Evolutionary conservation across 2,888 invertebrate genomes (phyloP).

Genomic region (Eupithecia vulgata): DNA sequence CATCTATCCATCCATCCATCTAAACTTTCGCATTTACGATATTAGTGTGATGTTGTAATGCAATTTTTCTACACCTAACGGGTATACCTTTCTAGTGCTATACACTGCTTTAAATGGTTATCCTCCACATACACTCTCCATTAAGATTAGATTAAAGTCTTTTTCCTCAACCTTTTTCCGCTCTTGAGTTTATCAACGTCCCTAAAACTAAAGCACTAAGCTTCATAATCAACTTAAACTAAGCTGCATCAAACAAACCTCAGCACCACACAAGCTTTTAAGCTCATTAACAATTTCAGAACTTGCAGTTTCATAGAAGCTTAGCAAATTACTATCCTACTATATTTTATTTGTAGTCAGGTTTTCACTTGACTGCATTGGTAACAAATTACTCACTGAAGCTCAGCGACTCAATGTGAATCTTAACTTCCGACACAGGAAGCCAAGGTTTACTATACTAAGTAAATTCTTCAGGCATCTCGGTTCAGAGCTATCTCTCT

Average conservation of each 20-base stretch:
- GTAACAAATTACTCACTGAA: neutral
- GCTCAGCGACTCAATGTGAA: neutral
- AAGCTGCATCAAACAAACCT: conserved; percentile 20
- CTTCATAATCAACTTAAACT: conserved; percentile 16
- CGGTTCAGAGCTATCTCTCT: neutral
- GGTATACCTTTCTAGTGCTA: neutral
- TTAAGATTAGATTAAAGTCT: neutral
- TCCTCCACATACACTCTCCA: neutral
- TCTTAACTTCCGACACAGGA: neutral
- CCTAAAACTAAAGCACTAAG: neutral
- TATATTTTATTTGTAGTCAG: neutral
- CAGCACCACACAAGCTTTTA: neutral
- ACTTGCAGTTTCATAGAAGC: neutral
- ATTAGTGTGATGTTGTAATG: too few species aligned
- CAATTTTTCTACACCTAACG: too few species aligned
- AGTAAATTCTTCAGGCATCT: neutral
- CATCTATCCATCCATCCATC: too few species aligned
- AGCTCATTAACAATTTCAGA: neutral
- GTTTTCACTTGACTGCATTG: neutral
- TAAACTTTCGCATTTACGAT: too few species aligned
- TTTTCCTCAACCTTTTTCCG: neutral
- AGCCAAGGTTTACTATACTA: too few species aligned
- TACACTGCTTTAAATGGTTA: neutral
- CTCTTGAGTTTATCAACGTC: neutral
- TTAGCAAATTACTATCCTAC: neutral